Percentiles rank a stretch among this genome's conserved stretches.
Evolutionary conservation across 2,888 invertebrate species (phyloP).

Genomic region (Philaethria dido): DNA sequence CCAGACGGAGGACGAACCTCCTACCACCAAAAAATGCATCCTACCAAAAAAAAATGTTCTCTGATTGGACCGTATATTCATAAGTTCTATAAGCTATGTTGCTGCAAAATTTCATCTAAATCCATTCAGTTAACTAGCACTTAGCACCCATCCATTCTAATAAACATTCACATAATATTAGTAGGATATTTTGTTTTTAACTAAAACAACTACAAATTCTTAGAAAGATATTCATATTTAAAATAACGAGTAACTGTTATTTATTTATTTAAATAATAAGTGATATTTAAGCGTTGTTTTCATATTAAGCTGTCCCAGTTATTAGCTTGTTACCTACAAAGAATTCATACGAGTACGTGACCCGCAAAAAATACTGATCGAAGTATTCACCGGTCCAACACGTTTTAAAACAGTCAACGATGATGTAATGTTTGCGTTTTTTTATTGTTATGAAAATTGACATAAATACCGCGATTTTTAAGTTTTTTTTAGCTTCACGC

Average conservation of each 20-base stretch:
- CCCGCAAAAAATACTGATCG: slow-evolving; percentile 34
- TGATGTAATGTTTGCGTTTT: slow-evolving; percentile 24
- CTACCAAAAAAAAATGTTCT: no score
- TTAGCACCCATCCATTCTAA: no score
- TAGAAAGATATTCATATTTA: not conserved
- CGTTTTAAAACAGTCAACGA: slow-evolving; percentile 27
- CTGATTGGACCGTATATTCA: no score
- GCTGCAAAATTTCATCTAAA: no score
- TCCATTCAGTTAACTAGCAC: no score
- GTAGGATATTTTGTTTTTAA: no score
- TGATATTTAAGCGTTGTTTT: not conserved
- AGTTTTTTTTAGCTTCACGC: no score
- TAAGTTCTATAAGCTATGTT: no score
- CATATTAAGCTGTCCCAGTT: slow-evolving; percentile 27
- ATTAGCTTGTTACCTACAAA: slow-evolving; percentile 27
- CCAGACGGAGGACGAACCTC: no score
- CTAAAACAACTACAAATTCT: not conserved
- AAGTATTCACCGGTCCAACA: slow-evolving; percentile 31
- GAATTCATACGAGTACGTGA: slow-evolving; percentile 38
- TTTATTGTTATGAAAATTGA: slow-evolving; percentile 5
- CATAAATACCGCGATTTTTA: slow-evolving; percentile 1
- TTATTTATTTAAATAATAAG: slow-evolving; percentile 1
- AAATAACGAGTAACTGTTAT: not conserved
- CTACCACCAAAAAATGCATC: no score
- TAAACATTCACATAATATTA: no score